Evolutionary conservation across 2,797 vertebrate genomes (phyloP).

Genomic region (Coluber constrictor): DNA sequence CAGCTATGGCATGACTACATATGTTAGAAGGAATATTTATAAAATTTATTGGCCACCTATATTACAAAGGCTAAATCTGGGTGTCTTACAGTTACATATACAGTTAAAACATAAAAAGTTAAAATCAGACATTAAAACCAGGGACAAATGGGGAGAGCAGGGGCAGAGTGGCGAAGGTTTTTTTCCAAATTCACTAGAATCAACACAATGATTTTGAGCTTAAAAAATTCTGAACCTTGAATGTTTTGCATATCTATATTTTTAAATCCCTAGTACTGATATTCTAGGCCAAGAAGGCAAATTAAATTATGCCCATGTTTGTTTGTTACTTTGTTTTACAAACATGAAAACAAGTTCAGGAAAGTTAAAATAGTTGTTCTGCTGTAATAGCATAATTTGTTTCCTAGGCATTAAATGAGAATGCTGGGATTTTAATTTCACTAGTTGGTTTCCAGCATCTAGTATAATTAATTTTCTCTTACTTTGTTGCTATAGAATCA

Average conservation of each 20-base stretch:
- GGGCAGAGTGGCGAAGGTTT: neutral
- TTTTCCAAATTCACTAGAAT: neutral
- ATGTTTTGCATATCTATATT: neutral
- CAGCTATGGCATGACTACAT: neutral
- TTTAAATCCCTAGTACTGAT: neutral
- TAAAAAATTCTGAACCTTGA: neutral
- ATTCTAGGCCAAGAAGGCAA: neutral
- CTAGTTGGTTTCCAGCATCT: constrained; percentile 79
- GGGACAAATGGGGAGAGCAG: neutral
- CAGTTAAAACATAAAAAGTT: neutral
- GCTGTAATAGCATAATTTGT: constrained; percentile 77
- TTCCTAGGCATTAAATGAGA: constrained; percentile 79
- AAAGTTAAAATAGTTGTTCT: constrained; percentile 69
- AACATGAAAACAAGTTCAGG: constrained; percentile 40
- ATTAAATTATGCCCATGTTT: constrained; percentile 4
- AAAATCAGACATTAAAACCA: neutral
- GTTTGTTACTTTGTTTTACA: constrained; percentile 42
- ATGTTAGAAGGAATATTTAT: neutral
- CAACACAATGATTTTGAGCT: neutral
- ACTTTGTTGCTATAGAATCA: constrained; percentile 76
- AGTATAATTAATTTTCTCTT: constrained; percentile 85
- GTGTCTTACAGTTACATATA: neutral
- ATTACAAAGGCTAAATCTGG: neutral
- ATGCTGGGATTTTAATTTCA: constrained; percentile 83
- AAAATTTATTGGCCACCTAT: neutral